phyloP scores from a whole-genome alignment of 2,113 vertebrate genomes.

The Amia ocellicauda region DNA sequence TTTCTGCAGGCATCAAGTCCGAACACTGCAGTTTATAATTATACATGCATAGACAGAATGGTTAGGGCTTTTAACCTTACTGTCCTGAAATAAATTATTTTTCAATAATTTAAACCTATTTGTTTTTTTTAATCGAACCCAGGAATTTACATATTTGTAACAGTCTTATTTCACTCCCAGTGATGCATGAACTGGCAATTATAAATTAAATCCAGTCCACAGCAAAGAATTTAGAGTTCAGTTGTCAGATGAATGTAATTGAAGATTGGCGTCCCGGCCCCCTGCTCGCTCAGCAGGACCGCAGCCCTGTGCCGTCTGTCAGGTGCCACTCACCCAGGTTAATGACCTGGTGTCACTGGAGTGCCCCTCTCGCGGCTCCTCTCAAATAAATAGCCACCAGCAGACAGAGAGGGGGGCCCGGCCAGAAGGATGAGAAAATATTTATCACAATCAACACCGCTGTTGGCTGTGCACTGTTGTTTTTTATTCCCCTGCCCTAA shows the following conservation, averaged over 20 bases:
- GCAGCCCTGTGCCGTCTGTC: conserved; percentile 65
- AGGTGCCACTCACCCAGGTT: conserved; percentile 76
- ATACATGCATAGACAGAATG: too few relatives aligned
- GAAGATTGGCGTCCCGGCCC: conserved; percentile 17
- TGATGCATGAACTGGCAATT: conserved; percentile 1
- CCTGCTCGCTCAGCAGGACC: conserved; percentile 61
- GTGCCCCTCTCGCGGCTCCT: conserved; percentile 52
- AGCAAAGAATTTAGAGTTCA: not conserved
- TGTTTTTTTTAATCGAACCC: too few relatives aligned
- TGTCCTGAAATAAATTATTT: too few relatives aligned
- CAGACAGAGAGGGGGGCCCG: conserved; percentile 30
- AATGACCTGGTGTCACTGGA: conserved; percentile 63
- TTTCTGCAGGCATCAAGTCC: too few relatives aligned
- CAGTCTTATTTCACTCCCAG: not conserved
- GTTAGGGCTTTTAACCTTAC: too few relatives aligned
- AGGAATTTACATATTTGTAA: too few relatives aligned
- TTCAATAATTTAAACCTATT: too few relatives aligned
- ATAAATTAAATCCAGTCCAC: not conserved
- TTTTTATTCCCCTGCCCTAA: conserved; percentile 53
- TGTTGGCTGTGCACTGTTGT: conserved; percentile 72
- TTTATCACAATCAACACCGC: conserved; percentile 83
- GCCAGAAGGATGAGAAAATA: conserved; percentile 49
- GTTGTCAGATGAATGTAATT: conserved; percentile 41
- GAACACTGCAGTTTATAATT: too few relatives aligned
- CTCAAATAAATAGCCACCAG: conserved; percentile 57